These are phyloP conservation scores for Epizoanthus rinbou DNA, from an alignment of 92 coral and sea anemone genomes.

Conservation along the genomic window DNA sequence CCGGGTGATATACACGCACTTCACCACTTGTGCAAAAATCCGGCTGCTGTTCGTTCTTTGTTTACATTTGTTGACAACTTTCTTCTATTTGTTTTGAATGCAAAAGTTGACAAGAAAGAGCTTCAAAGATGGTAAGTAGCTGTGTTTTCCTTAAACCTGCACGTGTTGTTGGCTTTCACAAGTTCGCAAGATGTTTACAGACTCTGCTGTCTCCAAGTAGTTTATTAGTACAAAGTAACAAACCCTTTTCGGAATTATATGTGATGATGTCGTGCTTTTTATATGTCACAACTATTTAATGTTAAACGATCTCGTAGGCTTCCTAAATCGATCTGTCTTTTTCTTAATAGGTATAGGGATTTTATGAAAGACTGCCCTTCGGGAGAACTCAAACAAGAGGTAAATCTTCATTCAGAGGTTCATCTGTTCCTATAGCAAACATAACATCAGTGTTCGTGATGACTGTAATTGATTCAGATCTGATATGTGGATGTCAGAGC, in stretches of 20 bases:
- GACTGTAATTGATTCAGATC: constrained; percentile 20
- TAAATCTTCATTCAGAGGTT: constrained; percentile 4
- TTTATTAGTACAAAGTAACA: neutral
- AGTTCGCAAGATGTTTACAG: constrained; percentile 13
- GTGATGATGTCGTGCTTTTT: constrained; percentile 7
- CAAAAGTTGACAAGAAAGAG: constrained; percentile 95
- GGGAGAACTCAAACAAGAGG: constrained; percentile 98
- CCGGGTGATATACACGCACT: neutral
- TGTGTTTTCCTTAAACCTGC: neutral
- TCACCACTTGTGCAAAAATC: constrained; percentile 48
- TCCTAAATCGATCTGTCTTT: neutral
- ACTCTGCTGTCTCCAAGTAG: neutral
- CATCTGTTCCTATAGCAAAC: neutral
- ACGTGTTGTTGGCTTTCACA: neutral
- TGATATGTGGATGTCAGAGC: neutral
- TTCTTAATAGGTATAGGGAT: constrained; percentile 85
- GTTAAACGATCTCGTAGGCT: neutral
- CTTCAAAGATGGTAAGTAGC: constrained; percentile 93
- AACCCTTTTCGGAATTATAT: neutral
- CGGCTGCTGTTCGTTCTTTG: constrained; percentile 50
- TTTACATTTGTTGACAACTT: constrained; percentile 44
- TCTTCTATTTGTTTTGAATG: constrained; percentile 24
- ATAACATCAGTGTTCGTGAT: constrained; percentile 6
- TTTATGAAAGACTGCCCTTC: constrained; percentile 99
- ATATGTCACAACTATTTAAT: constrained; percentile 19